Evolutionary conservation across 1,140 invertebrate genomes (phyloP).

Genomic region (Maniola jurtina): DNA sequence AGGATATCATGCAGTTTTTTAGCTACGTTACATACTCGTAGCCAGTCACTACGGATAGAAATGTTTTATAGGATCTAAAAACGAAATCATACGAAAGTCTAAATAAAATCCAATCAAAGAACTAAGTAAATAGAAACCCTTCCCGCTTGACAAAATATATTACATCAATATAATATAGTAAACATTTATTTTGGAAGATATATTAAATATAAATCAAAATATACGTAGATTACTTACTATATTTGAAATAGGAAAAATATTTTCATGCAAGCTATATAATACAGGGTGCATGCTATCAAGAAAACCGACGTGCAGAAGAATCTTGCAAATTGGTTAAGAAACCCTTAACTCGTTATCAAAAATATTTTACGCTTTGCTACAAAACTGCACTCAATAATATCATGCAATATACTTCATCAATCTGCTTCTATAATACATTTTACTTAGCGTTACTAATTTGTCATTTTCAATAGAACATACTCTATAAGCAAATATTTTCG

Average conservation of each 20-base stretch:
- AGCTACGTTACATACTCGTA: constrained; percentile 23
- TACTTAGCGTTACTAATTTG: background rate
- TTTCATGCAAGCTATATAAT: constrained; percentile 74
- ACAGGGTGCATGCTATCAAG: constrained; percentile 66
- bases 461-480: background rate
- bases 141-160: constrained; percentile 52
- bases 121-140: constrained; percentile 31
- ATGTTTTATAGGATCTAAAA: constrained; percentile 22
- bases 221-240: constrained; percentile 50
- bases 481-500: background rate
- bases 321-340: constrained; percentile 18
- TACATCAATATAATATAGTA: constrained; percentile 57
- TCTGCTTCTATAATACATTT: background rate
- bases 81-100: constrained; percentile 19
- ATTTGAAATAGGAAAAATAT: constrained; percentile 50
- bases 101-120: constrained; percentile 25
- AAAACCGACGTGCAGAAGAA: constrained; percentile 29
- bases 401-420: constrained; percentile 16
- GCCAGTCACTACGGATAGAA: constrained; percentile 24
- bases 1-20: constrained; percentile 54
- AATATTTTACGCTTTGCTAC: constrained; percentile 18
- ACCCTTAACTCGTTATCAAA: constrained; percentile 11
- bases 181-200: constrained; percentile 79
- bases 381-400: constrained; percentile 25
- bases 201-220: constrained; percentile 46